Evolutionary conservation across 2,113 vertebrate genomes (phyloP).

Genomic region (Madoqua kirkii): DNA sequence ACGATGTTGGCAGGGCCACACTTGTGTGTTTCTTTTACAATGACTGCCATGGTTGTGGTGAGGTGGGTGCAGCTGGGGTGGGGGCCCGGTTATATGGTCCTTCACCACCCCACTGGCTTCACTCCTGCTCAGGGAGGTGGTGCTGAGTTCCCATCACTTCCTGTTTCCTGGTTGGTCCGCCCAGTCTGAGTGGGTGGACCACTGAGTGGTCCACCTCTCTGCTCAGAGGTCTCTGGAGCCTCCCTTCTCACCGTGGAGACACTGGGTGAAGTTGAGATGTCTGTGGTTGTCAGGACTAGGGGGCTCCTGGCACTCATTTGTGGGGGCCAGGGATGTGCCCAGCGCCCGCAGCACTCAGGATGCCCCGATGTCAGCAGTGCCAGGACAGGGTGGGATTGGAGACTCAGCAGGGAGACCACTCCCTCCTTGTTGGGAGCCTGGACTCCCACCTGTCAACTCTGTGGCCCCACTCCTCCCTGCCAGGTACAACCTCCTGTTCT

Average conservation of each 20-base stretch:
- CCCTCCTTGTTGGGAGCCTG: background rate
- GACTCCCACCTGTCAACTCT: background rate
- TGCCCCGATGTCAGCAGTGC: background rate
- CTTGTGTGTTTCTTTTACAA: background rate
- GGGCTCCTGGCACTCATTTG: background rate
- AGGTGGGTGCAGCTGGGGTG: background rate
- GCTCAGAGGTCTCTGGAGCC: background rate
- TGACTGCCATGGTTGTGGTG: background rate
- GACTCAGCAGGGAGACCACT: background rate
- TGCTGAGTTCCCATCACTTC: background rate
- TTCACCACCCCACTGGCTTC: background rate
- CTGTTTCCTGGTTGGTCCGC: background rate
- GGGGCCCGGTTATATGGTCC: background rate
- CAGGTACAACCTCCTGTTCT: constrained; percentile 98
- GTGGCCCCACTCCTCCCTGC: fast-evolving
- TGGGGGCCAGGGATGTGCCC: too few species aligned
- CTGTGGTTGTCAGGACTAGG: background rate
- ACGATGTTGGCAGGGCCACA: background rate
- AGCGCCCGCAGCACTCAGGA: fast-evolving
- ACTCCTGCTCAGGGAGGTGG: background rate
- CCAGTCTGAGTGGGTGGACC: background rate
- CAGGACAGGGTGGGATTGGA: background rate
- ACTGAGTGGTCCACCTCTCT: background rate
- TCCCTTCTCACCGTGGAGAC: background rate
- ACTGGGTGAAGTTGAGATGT: background rate